These are phyloP conservation scores for Drosophila imparisetae DNA, from an alignment of 2,888 invertebrate species.

Conservation along the genomic window DNA sequence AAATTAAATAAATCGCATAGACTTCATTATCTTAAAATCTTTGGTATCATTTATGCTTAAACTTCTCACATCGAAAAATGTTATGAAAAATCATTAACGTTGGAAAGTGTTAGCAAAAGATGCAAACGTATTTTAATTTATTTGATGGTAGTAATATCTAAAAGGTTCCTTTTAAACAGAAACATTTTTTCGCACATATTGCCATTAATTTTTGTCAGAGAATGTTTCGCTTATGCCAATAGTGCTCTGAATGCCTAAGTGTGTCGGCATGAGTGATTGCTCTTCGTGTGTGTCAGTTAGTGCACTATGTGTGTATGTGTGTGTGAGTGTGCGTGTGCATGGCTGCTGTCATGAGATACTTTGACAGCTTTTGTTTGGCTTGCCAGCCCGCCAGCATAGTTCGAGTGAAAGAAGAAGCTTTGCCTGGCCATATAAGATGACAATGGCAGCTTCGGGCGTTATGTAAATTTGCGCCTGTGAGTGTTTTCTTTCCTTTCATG, in stretches of 20 bases:
- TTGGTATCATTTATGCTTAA: neutral
- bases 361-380: conserved; percentile 73
- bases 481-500: conserved; percentile 48
- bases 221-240: neutral
- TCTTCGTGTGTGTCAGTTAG: conserved; percentile 51
- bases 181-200: neutral
- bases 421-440: conserved; percentile 50
- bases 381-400: conserved; percentile 30
- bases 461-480: conserved; percentile 68
- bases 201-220: neutral
- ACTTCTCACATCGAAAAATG: neutral
- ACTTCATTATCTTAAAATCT: neutral
- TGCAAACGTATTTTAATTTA: neutral
- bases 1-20: neutral
- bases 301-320: conserved; percentile 26
- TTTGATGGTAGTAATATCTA: neutral
- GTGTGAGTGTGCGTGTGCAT: conserved; percentile 22
- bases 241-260: neutral
- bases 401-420: neutral
- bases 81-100: no score
- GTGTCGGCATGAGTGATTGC: conserved; percentile 69
- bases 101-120: neutral
- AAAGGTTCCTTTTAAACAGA: neutral
- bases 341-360: conserved; percentile 73
- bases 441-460: conserved; percentile 53